Percentiles rank a stretch among this genome's conserved stretches.
phyloP scores from a whole-genome alignment of 2,113 vertebrate species.

The Sprattus sprattus region DNA sequence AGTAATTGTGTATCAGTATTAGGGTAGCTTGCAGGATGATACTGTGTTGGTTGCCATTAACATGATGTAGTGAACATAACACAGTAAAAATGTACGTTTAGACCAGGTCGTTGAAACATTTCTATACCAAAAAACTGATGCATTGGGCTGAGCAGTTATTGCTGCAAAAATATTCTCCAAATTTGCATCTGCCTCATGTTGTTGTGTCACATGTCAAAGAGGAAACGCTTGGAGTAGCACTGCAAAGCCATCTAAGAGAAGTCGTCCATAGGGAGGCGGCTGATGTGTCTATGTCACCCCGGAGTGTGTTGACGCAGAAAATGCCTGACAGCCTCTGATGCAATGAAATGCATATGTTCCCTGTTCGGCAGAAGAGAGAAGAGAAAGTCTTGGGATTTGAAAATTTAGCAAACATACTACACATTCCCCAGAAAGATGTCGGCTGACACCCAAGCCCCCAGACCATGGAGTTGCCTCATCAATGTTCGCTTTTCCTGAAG shows the following conservation, averaged over 20 bases:
- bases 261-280: background rate
- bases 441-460: background rate
- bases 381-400: background rate
- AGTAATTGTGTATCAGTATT: no score
- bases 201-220: constrained; percentile 9
- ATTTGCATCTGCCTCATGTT: background rate
- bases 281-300: background rate
- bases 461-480: constrained; percentile 19
- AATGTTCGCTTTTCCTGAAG: constrained; percentile 34
- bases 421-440: background rate
- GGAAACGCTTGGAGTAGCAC: background rate
- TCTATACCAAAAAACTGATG: background rate
- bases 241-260: background rate
- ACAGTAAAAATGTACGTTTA: background rate
- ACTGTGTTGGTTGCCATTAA: no score
- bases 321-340: background rate
- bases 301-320: background rate
- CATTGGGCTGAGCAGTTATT: background rate
- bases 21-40: no score
- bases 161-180: background rate
- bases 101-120: background rate
- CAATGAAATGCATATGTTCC: background rate
- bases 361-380: background rate
- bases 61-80: no score
- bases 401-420: background rate